A percentile compares a stretch with the other conserved stretches of the same genome.
Conservation (phyloP, 2,113 vertebrate species). For the Eclectus roratus region DNA sequence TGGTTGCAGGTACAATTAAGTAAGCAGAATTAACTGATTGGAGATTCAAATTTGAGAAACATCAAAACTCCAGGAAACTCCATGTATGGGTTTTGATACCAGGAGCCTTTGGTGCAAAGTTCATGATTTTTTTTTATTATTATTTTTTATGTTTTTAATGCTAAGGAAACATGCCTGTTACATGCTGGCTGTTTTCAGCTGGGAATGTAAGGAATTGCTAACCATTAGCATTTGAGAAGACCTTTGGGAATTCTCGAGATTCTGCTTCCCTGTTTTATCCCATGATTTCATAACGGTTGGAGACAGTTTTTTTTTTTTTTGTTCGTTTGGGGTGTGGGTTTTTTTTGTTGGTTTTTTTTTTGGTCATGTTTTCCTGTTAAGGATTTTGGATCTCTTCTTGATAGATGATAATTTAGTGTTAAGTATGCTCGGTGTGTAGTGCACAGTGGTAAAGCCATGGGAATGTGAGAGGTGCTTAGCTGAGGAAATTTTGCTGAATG, state of each 20-base stretch:
- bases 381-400: not conserved
- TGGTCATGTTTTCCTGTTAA: accelerated
- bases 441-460: too few species aligned
- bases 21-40: not conserved
- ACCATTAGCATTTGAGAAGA: not conserved
- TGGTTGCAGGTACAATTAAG: not conserved
- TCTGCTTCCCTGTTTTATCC: not conserved
- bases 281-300: not conserved
- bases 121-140: not conserved
- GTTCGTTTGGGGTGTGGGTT: not conserved
- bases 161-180: not conserved
- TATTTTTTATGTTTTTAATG: not conserved
- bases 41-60: not conserved
- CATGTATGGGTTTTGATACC: not conserved
- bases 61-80: not conserved
- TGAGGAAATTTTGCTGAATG: not conserved
- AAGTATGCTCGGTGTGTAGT: not conserved
- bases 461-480: not conserved
- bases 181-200: not conserved
- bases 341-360: not conserved
- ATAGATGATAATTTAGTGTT: not conserved
- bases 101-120: not conserved
- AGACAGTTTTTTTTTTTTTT: not conserved
- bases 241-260: not conserved
- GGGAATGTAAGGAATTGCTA: not conserved